Evolutionary conservation across 2,888 invertebrate genomes (phyloP).

Genomic region (Meganola albula): DNA sequence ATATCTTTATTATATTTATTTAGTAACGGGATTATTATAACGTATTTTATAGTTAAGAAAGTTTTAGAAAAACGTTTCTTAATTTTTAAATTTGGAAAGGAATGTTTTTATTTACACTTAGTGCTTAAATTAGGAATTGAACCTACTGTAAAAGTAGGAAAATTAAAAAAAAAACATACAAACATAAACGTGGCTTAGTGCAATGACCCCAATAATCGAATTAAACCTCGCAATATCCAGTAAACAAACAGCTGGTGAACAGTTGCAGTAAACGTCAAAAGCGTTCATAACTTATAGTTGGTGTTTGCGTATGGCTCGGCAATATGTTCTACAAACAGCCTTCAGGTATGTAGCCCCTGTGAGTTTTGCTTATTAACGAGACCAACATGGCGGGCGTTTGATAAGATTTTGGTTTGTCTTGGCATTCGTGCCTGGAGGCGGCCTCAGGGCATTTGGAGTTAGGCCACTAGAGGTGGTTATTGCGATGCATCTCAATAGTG

Average conservation of each 20-base stretch:
- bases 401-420: conserved; percentile 76
- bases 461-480: conserved; percentile 38
- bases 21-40: too few species aligned
- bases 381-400: conserved; percentile 69
- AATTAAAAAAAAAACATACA: too few species aligned
- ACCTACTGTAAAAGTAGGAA: too few species aligned
- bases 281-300: conserved; percentile 45
- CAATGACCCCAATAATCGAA: too few species aligned
- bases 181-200: too few species aligned
- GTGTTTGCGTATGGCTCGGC: conserved; percentile 48
- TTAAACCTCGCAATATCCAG: background rate
- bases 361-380: conserved; percentile 76
- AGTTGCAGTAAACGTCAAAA: conserved; percentile 31
- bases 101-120: too few species aligned
- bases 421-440: conserved; percentile 69
- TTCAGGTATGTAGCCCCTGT: conserved; percentile 61
- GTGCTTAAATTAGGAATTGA: too few species aligned
- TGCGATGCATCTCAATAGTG: too few species aligned
- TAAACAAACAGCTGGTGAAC: conserved; percentile 5
- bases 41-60: too few species aligned
- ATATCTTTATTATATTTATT: too few species aligned
- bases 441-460: conserved; percentile 63
- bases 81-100: too few species aligned
- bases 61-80: too few species aligned
- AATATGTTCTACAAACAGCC: conserved; percentile 63